These are phyloP conservation scores for Dendrocincla tyrannina DNA, from an alignment of 2,797 vertebrate genomes.

Conservation along the genomic window DNA sequence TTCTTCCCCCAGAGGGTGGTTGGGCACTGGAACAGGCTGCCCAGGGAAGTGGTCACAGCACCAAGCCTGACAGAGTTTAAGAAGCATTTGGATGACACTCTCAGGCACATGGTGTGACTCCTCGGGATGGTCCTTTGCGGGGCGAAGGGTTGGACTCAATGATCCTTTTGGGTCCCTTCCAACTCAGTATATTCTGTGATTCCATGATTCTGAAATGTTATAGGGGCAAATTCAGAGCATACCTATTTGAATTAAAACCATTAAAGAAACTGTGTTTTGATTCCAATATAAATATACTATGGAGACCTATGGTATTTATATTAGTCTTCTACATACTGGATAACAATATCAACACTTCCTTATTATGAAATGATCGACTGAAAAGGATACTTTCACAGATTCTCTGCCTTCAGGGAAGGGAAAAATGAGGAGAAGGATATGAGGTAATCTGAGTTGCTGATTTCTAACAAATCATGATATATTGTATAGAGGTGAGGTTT, in stretches of 20 bases:
- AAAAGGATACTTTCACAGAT: not conserved
- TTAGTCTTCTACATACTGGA: not conserved
- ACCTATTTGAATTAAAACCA: not conserved
- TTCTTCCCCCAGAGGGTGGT: not conserved
- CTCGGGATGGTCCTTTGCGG: not conserved
- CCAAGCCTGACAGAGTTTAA: not conserved
- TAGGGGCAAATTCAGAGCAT: not conserved
- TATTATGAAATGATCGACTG: not conserved
- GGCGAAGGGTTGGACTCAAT: not conserved
- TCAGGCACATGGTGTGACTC: not conserved
- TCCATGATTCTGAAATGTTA: not conserved
- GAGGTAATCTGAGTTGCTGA: not conserved
- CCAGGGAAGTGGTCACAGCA: not conserved
- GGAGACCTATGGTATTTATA: not conserved
- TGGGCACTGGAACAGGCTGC: not conserved
- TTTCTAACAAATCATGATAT: not conserved
- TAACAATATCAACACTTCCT: not conserved
- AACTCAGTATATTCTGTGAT: not conserved
- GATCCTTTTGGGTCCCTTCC: not conserved
- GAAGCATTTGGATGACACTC: not conserved
- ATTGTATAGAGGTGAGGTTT: not conserved
- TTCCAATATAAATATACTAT: not conserved
- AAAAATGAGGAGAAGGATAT: not conserved
- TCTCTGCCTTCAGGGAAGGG: not conserved
- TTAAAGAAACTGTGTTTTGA: not conserved